Conservation (phyloP, 2,888 invertebrate genomes). For the Aethes cnicana region DNA sequence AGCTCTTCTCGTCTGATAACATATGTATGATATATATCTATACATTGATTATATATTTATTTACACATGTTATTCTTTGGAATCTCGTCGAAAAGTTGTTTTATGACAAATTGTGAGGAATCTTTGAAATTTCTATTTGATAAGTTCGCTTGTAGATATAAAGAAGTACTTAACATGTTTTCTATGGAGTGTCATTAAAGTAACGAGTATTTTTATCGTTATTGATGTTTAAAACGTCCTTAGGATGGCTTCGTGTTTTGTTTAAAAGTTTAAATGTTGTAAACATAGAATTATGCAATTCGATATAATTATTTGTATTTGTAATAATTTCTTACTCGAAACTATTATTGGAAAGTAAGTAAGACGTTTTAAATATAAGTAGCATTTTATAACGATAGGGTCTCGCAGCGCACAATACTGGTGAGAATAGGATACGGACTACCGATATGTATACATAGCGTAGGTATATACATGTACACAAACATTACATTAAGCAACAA, state of each 20-base stretch:
- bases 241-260: constrained; percentile 28
- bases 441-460: constrained; percentile 41
- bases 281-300: constrained; percentile 2
- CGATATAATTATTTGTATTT: constrained; percentile 11
- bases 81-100: constrained; percentile 18
- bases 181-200: constrained; percentile 1
- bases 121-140: constrained; percentile 4
- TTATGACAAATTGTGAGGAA: not conserved
- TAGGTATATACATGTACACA: constrained; percentile 4
- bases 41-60: constrained; percentile 16
- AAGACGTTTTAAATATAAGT: constrained; percentile 46
- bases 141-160: constrained; percentile 6
- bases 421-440: constrained; percentile 60
- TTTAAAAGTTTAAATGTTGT: constrained; percentile 44
- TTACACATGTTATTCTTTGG: constrained; percentile 16
- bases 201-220: constrained; percentile 6
- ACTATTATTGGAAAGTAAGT: no score
- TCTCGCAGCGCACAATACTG: constrained; percentile 77
- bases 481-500: not conserved
- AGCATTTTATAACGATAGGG: constrained; percentile 58
- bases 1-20: not conserved
- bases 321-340: no score
- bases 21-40: not conserved
- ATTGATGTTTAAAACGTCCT: constrained; percentile 11
- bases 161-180: not conserved